Evolutionary conservation across 2,797 vertebrate species (phyloP).

Genomic region (Coranthus polyacanthus): DNA sequence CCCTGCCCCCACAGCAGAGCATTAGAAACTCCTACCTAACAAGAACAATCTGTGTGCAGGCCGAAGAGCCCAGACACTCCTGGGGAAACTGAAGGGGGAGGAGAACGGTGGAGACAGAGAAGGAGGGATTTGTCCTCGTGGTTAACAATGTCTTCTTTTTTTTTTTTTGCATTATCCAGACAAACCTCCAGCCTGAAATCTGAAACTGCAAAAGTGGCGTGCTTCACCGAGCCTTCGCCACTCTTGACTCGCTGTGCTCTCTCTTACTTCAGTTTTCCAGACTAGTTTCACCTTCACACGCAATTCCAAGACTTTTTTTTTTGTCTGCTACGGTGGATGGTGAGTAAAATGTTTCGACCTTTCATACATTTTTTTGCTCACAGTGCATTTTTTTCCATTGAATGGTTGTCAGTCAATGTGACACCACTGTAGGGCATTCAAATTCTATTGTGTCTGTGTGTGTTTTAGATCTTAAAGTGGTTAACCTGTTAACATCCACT

Average conservation of each 20-base stretch:
- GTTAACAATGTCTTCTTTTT: slow-evolving; percentile 58
- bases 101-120: slow-evolving; percentile 66
- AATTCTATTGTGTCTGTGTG: too few species aligned
- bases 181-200: slow-evolving; percentile 74
- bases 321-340: slow-evolving; percentile 45
- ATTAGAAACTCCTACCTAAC: slow-evolving; percentile 87
- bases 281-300: slow-evolving; percentile 33
- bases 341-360: slow-evolving; percentile 65
- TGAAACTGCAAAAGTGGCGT: slow-evolving; percentile 68
- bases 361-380: slow-evolving; percentile 1
- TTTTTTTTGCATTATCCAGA: slow-evolving; percentile 64
- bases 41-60: slow-evolving; percentile 92
- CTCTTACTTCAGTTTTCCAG: slow-evolving; percentile 46
- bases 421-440: too few species aligned
- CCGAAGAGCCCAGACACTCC: slow-evolving; percentile 62
- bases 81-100: slow-evolving; percentile 61
- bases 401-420: not conserved
- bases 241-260: slow-evolving; percentile 17
- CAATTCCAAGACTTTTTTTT: slow-evolving; percentile 26
- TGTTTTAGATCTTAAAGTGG: not conserved
- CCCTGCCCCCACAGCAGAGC: slow-evolving; percentile 80
- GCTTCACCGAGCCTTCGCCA: slow-evolving; percentile 24
- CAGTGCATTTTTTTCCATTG: not conserved
- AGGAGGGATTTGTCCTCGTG: slow-evolving; percentile 75
- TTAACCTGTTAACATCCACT: too few species aligned